Evolutionary conservation across 2,797 vertebrate species (phyloP).

Genomic region (Coluber constrictor): DNA sequence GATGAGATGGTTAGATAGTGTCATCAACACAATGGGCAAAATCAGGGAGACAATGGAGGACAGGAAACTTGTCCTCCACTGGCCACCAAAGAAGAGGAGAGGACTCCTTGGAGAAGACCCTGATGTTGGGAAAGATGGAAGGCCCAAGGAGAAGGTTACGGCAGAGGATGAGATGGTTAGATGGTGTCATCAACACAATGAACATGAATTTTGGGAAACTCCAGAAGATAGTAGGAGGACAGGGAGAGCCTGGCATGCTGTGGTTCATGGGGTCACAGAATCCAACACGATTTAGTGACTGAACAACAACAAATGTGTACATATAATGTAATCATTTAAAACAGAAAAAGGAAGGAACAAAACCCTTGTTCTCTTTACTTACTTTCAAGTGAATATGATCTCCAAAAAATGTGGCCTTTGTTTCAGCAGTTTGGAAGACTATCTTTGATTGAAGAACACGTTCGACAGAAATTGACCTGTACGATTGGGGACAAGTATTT

Average conservation of each 20-base stretch:
- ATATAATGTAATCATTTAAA: too few species aligned
- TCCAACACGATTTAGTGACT: not conserved
- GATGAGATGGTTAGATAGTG: not conserved
- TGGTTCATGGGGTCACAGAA: not conserved
- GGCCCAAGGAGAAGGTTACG: not conserved
- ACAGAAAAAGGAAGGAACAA: not conserved
- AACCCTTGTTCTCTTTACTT: not conserved
- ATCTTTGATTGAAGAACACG: too few species aligned
- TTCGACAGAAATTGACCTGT: too few species aligned
- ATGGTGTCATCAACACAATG: not conserved
- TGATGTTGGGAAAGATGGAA: not conserved
- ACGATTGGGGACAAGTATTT: too few species aligned
- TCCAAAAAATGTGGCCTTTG: not conserved
- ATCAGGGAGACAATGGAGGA: not conserved
- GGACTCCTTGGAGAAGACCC: not conserved
- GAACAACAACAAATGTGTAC: not conserved
- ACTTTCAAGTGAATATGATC: not conserved
- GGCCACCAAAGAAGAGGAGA: not conserved
- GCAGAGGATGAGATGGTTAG: not conserved
- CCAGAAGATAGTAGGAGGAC: not conserved
- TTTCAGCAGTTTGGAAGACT: not conserved
- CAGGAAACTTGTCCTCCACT: too few species aligned
- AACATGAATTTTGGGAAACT: not conserved
- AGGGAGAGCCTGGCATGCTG: not conserved
- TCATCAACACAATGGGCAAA: not conserved